These are phyloP conservation scores for Scaptodrosophila lebanonensis DNA, from an alignment of 1,140 invertebrate genomes.

Conservation along the genomic window DNA sequence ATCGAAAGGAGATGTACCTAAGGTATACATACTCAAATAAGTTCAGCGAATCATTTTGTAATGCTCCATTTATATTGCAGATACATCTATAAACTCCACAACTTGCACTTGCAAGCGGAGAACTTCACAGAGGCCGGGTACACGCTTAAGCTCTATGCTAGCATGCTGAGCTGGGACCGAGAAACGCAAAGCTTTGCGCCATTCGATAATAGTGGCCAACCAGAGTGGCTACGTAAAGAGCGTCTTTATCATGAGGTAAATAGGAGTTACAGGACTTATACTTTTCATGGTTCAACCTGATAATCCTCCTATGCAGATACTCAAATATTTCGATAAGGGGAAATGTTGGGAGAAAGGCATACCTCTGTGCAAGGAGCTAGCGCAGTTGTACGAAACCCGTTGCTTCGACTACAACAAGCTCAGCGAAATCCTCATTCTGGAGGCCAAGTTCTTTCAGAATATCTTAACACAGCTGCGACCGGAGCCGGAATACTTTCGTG, in stretches of 20 bases:
- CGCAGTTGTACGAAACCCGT: constrained; percentile 90
- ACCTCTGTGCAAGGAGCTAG: constrained; percentile 94
- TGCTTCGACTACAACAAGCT: constrained; percentile 94
- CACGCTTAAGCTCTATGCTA: constrained; percentile 95
- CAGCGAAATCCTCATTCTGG: constrained; percentile 88
- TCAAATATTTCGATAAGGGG: constrained; percentile 96
- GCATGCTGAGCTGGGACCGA: constrained; percentile 92
- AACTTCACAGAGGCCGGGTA: constrained; percentile 98
- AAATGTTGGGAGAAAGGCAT: constrained; percentile 98
- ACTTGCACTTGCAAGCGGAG: constrained; percentile 93
- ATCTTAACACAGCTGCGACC: constrained; percentile 91
- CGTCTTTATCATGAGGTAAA: constrained; percentile 87
- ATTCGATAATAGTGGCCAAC: constrained; percentile 80
- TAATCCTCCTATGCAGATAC: constrained; percentile 79
- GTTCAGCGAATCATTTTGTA: background rate
- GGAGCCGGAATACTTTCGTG: constrained; percentile 97
- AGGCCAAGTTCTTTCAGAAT: constrained; percentile 94
- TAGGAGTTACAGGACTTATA: background rate
- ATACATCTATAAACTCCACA: constrained; percentile 97
- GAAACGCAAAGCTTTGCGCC: constrained; percentile 80
- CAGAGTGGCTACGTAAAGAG: constrained; percentile 96
- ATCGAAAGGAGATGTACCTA: constrained; percentile 96
- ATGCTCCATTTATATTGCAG: constrained; percentile 21
- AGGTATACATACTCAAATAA: constrained; percentile 73
- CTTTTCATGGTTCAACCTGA: background rate